phyloP scores from a whole-genome alignment of 2,888 invertebrate species.

The Plagodis dolabraria region DNA sequence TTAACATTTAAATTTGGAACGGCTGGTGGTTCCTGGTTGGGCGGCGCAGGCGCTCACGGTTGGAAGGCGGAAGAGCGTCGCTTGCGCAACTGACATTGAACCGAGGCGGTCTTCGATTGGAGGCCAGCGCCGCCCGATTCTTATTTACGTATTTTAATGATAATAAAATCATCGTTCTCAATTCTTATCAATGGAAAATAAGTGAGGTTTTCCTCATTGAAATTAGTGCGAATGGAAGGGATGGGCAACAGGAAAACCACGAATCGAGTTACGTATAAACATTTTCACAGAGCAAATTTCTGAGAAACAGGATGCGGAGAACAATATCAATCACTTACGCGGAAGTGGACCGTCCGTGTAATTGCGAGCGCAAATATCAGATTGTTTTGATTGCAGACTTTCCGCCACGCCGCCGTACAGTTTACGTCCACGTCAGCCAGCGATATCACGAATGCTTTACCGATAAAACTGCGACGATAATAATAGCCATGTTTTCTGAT shows the following conservation, averaged over 20 bases:
- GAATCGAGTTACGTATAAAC: slow-evolving; percentile 39
- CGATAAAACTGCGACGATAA: slow-evolving; percentile 23
- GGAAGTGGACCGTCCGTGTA: slow-evolving; percentile 43
- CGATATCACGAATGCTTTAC: slow-evolving; percentile 4
- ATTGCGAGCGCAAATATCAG: slow-evolving; percentile 48
- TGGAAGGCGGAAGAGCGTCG: slow-evolving; percentile 78
- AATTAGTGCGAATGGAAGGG: slow-evolving; percentile 34
- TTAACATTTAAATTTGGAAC: slow-evolving; percentile 67
- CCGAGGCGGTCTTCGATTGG: slow-evolving; percentile 67
- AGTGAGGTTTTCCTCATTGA: slow-evolving; percentile 47
- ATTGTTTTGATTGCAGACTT: slow-evolving; percentile 51
- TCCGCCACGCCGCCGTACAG: slow-evolving; percentile 41
- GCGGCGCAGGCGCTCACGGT: slow-evolving; percentile 46
- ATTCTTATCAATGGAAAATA: slow-evolving; percentile 39
- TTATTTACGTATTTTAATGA: slow-evolving; percentile 58
- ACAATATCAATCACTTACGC: slow-evolving; percentile 48
- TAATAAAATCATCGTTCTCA: slow-evolving; percentile 51
- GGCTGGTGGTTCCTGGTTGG: slow-evolving; percentile 67
- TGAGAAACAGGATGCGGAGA: slow-evolving; percentile 59
- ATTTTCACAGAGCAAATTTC: slow-evolving; percentile 54
- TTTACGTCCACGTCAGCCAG: slow-evolving; percentile 27
- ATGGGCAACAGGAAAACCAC: slow-evolving; percentile 59
- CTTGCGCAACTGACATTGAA: slow-evolving; percentile 85
- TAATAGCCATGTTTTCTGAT: slow-evolving; percentile 29
- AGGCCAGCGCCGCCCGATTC: slow-evolving; percentile 75